These are phyloP conservation scores for Bufo bufo DNA, from an alignment of 2,113 vertebrate species.

Conservation along the genomic window DNA sequence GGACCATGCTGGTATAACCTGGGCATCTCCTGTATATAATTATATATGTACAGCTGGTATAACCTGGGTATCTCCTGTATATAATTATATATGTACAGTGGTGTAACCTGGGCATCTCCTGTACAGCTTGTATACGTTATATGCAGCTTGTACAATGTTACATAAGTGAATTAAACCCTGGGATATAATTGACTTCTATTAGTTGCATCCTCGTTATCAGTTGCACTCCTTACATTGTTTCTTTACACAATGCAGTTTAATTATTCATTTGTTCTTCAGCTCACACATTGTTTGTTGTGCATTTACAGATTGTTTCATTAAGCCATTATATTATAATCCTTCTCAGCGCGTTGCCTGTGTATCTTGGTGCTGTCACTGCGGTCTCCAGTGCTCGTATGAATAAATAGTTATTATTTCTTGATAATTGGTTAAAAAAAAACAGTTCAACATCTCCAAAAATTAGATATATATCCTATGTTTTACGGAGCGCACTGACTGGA, in stretches of 20 bases:
- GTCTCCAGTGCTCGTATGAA: not conserved
- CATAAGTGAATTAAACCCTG: not conserved
- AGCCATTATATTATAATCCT: slow-evolving; percentile 41
- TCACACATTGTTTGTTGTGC: slow-evolving; percentile 26
- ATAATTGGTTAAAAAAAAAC: not conserved
- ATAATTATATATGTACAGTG: too few species aligned
- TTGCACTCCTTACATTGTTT: not conserved
- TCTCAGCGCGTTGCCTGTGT: slow-evolving; percentile 2
- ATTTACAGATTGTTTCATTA: slow-evolving; percentile 49
- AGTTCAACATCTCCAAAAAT: too few species aligned
- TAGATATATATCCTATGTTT: too few species aligned
- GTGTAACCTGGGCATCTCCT: too few species aligned
- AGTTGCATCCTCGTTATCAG: not conserved
- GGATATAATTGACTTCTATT: not conserved
- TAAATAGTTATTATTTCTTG: slow-evolving; percentile 4
- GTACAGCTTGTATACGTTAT: too few species aligned
- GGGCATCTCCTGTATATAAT: too few species aligned
- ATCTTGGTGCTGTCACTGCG: not conserved
- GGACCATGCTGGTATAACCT: too few species aligned
- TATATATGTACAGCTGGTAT: too few species aligned
- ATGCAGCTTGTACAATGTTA: too few species aligned
- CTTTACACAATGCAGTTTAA: slow-evolving; percentile 16
- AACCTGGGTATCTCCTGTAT: too few species aligned
- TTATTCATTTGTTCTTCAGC: slow-evolving; percentile 23
- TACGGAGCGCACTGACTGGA: too few species aligned